phyloP scores from a whole-genome alignment of 2,797 vertebrate genomes.

The Calcarius lapponicus region DNA sequence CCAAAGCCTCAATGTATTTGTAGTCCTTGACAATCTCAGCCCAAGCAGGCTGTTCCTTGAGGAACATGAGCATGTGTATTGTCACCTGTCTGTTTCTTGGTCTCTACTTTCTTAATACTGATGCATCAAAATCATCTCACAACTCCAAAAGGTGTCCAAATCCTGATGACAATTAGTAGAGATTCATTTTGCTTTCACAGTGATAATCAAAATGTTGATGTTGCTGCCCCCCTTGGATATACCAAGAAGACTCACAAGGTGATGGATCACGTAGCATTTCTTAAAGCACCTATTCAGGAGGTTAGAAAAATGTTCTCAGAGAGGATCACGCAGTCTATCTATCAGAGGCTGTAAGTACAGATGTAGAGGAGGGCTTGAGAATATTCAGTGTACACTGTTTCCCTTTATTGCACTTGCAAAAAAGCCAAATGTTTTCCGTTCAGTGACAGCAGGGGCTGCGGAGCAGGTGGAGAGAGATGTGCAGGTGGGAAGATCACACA shows the following conservation, averaged over 20 bases:
- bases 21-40: background rate
- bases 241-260: background rate
- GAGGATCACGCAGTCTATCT: background rate
- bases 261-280: background rate
- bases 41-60: background rate
- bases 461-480: slow-evolving; percentile 50
- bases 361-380: background rate
- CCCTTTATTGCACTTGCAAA: slow-evolving; percentile 19
- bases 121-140: background rate
- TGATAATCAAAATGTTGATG: background rate
- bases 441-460: background rate
- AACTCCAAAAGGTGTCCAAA: background rate
- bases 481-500: slow-evolving; percentile 59
- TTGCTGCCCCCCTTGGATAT: background rate
- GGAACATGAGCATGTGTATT: background rate
- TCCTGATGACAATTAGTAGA: background rate
- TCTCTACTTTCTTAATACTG: background rate
- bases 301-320: slow-evolving; percentile 25
- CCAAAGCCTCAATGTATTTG: background rate
- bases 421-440: slow-evolving; percentile 28
- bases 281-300: background rate
- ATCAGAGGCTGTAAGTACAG: background rate
- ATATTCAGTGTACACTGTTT: background rate
- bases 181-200: background rate
- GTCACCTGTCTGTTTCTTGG: background rate